Conservation (phyloP, 2,113 vertebrate genomes). For the Orthonyx spaldingii region DNA sequence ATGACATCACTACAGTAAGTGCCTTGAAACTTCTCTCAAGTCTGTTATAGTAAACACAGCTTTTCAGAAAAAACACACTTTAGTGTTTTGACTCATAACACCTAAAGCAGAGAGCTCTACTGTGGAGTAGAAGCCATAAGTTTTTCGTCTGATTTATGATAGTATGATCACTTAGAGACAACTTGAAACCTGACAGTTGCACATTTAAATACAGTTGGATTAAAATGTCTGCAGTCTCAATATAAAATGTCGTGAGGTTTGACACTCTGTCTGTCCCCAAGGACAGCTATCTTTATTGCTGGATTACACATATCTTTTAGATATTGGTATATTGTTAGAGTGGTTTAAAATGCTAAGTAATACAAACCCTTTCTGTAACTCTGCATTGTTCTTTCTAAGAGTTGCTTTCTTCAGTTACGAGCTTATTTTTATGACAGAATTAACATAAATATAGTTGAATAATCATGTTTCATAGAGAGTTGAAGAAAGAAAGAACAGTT, state of each 20-base stretch:
- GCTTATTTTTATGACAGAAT: neutral
- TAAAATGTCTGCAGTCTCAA: neutral
- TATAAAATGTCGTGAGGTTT: neutral
- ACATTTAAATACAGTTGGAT: neutral
- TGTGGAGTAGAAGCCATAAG: neutral
- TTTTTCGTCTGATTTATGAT: neutral
- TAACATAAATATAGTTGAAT: neutral
- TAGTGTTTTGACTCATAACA: neutral
- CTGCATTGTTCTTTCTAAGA: neutral
- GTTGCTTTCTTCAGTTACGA: neutral
- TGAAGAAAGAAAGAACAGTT: neutral
- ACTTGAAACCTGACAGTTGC: neutral
- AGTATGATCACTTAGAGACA: neutral
- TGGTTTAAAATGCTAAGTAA: neutral
- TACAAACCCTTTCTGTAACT: neutral
- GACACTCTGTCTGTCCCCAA: neutral
- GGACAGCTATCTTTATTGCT: neutral
- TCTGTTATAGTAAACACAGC: neutral
- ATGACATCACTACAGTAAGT: conserved; percentile 98
- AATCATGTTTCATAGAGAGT: neutral
- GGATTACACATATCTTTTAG: neutral
- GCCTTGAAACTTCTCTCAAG: neutral
- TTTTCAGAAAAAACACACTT: neutral
- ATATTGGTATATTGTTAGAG: neutral
- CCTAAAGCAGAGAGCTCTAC: neutral